These are phyloP conservation scores for Acromyrmex charruanus DNA, from an alignment of 1,140 invertebrate species.

Conservation along the genomic window DNA sequence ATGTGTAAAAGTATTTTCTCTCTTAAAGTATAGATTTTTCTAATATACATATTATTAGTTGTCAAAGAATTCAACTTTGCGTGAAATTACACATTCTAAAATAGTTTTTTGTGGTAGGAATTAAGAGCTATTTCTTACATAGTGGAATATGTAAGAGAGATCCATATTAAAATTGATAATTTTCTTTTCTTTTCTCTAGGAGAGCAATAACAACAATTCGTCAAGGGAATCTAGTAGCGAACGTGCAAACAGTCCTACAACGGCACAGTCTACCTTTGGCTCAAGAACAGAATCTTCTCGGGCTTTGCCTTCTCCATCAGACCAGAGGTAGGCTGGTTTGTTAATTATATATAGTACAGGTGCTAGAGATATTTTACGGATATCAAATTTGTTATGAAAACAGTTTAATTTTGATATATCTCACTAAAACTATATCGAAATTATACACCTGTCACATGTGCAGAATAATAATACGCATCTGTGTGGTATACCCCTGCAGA, in stretches of 20 bases:
- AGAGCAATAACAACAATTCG: constrained; percentile 85
- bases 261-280: constrained; percentile 50
- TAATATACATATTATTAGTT: constrained; percentile 32
- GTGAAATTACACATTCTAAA: constrained; percentile 60
- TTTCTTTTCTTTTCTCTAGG: constrained; percentile 81
- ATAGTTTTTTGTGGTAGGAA: constrained; percentile 65
- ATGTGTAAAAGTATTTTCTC: constrained; percentile 46
- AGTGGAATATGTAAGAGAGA: constrained; percentile 43
- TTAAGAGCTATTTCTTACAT: constrained; percentile 64
- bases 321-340: constrained; percentile 85
- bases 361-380: neutral
- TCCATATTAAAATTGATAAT: constrained; percentile 60
- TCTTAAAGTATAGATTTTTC: constrained; percentile 28
- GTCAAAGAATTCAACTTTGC: constrained; percentile 53
- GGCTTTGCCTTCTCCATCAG: constrained; percentile 74
- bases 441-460: constrained; percentile 59
- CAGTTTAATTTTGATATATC: neutral
- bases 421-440: constrained; percentile 45
- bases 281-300: constrained; percentile 73
- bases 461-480: constrained; percentile 86
- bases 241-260: constrained; percentile 73
- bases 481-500: constrained; percentile 87
- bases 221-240: constrained; percentile 82
- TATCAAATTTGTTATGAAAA: constrained; percentile 7
- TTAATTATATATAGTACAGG: constrained; percentile 45